Evolutionary conservation across 1,140 invertebrate genomes (phyloP).

Genomic region (Caenorhabditis briggsae): DNA sequence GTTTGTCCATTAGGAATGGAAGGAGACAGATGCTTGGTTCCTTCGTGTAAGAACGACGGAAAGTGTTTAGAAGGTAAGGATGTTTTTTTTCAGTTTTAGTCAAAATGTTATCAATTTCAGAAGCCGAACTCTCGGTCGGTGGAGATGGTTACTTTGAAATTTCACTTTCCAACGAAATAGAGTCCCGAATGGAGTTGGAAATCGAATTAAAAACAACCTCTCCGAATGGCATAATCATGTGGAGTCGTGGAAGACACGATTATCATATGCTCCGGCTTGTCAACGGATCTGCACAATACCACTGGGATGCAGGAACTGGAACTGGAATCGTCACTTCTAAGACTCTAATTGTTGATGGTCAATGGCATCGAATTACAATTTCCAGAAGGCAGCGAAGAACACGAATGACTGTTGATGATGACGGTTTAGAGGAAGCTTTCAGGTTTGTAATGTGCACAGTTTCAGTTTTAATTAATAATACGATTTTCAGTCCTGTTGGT

Average conservation of each 20-base stretch:
- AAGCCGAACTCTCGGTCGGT: conserved; percentile 84
- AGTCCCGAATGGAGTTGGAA: conserved; percentile 86
- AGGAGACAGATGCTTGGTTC: conserved; percentile 81
- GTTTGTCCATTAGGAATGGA: conserved; percentile 85
- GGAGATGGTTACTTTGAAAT: conserved; percentile 89
- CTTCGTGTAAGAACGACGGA: conserved; percentile 71
- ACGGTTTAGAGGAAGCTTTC: conserved; percentile 84
- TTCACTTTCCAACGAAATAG: conserved; percentile 83
- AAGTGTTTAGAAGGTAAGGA: conserved; percentile 65
- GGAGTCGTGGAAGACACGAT: conserved; percentile 39
- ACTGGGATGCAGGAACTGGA: conserved; percentile 91
- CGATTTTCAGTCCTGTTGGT: conserved; percentile 13
- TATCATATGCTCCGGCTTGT: conserved; percentile 64
- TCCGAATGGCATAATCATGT: conserved; percentile 52
- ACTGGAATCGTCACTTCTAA: conserved; percentile 86
- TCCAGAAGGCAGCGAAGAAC: conserved; percentile 84
- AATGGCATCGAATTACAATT: conserved; percentile 89
- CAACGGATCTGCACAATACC: conserved; percentile 86
- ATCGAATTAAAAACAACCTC: conserved; percentile 85
- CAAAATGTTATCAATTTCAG: conserved; percentile 17
- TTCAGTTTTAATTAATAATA: neutral
- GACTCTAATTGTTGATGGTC: conserved; percentile 86
- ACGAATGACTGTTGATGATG: conserved; percentile 85
- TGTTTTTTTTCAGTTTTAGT: neutral
- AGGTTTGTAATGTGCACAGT: conserved; percentile 82